Evolutionary conservation across 2,888 invertebrate genomes (phyloP).

Genomic region (Esperia sulphurella): DNA sequence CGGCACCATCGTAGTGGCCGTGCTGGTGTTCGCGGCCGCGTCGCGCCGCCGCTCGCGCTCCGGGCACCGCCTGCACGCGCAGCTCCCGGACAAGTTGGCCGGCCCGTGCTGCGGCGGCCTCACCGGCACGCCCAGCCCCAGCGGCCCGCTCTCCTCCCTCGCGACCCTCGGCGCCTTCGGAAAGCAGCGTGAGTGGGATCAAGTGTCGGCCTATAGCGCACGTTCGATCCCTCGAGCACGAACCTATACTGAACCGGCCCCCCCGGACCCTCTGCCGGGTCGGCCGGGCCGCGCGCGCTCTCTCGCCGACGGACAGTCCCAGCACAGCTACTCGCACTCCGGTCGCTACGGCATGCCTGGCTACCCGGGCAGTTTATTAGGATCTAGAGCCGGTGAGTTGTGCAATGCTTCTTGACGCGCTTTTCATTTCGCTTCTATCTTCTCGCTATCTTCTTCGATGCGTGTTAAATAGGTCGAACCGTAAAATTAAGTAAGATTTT

Average conservation of each 20-base stretch:
- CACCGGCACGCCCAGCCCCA: conserved; percentile 87
- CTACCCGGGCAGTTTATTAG: conserved; percentile 84
- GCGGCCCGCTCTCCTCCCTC: conserved; percentile 88
- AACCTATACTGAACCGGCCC: conserved; percentile 84
- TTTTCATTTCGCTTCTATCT: conserved; percentile 15
- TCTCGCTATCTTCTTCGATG: conserved; percentile 9
- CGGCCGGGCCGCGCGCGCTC: conserved; percentile 88
- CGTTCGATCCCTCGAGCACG: conserved; percentile 93
- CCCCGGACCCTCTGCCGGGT: conserved; percentile 86
- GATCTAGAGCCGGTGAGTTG: conserved; percentile 68
- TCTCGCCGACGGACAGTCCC: conserved; percentile 93
- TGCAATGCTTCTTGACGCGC: conserved; percentile 21
- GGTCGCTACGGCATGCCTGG: conserved; percentile 87
- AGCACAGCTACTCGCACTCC: conserved; percentile 92
- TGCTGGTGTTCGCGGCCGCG: conserved; percentile 93
- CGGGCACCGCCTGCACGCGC: conserved; percentile 85
- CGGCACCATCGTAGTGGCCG: conserved; percentile 93
- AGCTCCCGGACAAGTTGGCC: conserved; percentile 84
- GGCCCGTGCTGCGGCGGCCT: conserved; percentile 88
- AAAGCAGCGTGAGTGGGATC: conserved; percentile 86
- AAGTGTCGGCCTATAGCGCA: conserved; percentile 93
- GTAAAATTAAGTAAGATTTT: conserved; percentile 14
- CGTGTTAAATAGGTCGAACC: neutral
- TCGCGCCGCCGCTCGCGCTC: conserved; percentile 88
- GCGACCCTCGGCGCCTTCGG: conserved; percentile 92